Conservation (phyloP, 53 echinoderm and acorn worm species). For the Paracentrotus lividus region DNA sequence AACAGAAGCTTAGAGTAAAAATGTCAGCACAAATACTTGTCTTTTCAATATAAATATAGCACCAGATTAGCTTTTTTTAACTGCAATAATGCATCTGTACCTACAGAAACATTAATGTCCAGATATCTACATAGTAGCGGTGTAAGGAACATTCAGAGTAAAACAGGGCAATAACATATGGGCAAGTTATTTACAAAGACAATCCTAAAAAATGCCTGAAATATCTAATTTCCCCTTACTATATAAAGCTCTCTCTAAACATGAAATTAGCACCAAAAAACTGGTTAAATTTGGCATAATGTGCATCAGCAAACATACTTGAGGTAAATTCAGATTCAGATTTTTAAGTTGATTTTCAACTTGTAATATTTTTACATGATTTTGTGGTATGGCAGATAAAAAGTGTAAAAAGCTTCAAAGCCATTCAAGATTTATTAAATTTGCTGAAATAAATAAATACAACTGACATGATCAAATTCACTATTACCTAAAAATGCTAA, state of each 20-base stretch:
- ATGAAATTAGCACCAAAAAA: slow-evolving; percentile 49
- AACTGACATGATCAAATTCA: neutral
- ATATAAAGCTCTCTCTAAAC: neutral
- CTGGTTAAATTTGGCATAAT: slow-evolving; percentile 4
- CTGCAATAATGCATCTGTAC: slow-evolving; percentile 10
- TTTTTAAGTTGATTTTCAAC: neutral
- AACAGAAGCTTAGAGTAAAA: neutral
- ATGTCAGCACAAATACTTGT: slow-evolving; percentile 36
- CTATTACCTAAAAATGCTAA: neutral
- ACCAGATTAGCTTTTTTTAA: slow-evolving; percentile 50
- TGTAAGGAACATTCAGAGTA: neutral
- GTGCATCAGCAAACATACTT: neutral
- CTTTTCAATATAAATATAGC: slow-evolving; percentile 57
- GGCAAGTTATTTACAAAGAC: slow-evolving; percentile 5
- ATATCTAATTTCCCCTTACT: slow-evolving; percentile 9
- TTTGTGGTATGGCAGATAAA: neutral
- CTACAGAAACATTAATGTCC: slow-evolving; percentile 25
- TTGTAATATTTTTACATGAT: slow-evolving; percentile 9
- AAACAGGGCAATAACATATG: neutral
- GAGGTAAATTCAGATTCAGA: slow-evolving; percentile 38
- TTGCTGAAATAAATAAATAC: slow-evolving; percentile 35
- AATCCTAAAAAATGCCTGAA: neutral
- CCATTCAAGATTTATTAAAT: neutral
- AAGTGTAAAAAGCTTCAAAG: neutral
- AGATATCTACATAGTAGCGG: slow-evolving; percentile 26